Conservation (phyloP, 1,140 invertebrate genomes). For the Zaprionus tsacasi region DNA sequence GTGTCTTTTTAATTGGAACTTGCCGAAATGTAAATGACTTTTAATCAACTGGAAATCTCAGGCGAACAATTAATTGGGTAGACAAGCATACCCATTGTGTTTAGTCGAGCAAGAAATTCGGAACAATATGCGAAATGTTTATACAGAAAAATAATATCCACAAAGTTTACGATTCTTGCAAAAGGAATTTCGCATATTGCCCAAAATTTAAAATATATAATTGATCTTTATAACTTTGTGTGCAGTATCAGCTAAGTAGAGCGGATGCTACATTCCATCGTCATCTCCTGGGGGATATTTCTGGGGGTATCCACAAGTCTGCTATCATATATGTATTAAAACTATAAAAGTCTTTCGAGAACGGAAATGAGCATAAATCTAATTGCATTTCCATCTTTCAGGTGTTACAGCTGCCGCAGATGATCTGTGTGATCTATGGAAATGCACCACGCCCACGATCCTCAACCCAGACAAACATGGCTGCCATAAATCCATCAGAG, state of each 20-base stretch:
- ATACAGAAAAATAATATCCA: conserved; percentile 31
- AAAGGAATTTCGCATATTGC: conserved; percentile 25
- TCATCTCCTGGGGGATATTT: neutral
- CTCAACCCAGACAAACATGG: conserved; percentile 56
- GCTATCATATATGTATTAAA: too few species aligned
- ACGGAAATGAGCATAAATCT: conserved; percentile 70
- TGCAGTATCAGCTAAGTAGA: conserved; percentile 6
- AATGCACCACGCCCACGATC: conserved; percentile 31
- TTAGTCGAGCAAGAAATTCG: neutral
- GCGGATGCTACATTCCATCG: too few species aligned
- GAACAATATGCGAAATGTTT: conserved; percentile 21
- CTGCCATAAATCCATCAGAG: conserved; percentile 79
- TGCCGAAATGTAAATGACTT: conserved; percentile 70
- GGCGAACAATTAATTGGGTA: conserved; percentile 28
- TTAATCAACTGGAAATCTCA: conserved; percentile 62
- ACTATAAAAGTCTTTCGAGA: neutral
- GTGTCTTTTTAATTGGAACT: conserved; percentile 80
- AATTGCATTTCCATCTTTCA: conserved; percentile 64
- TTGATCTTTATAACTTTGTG: conserved; percentile 24
- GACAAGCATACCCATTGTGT: conserved; percentile 3
- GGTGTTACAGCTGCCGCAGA: conserved; percentile 56
- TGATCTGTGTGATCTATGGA: conserved; percentile 59
- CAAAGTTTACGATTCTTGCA: conserved; percentile 16
- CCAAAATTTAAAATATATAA: conserved; percentile 6
- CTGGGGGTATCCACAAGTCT: neutral